These are phyloP conservation scores for Entomobrya proxima DNA, from an alignment of 2,888 invertebrate species.

Conservation along the genomic window DNA sequence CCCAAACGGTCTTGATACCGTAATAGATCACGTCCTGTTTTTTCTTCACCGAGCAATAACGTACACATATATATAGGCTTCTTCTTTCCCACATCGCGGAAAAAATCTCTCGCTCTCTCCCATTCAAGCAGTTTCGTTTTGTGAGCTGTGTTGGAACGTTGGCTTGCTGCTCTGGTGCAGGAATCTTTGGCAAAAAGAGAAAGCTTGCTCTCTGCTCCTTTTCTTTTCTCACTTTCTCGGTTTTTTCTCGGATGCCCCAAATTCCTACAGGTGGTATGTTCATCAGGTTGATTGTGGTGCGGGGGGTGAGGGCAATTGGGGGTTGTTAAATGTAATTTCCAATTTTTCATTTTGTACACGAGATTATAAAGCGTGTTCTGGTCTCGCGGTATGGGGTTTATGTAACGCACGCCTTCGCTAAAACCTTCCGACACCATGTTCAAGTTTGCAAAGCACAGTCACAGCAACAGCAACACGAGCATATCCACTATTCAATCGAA, in stretches of 20 bases:
- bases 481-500: constrained; percentile 21
- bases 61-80: neutral
- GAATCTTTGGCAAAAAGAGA: too few species aligned
- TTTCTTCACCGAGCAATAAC: neutral
- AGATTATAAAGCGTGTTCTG: too few species aligned
- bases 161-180: too few species aligned
- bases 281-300: constrained; percentile 72
- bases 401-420: too few species aligned
- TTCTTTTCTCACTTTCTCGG: neutral
- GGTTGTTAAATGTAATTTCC: neutral
- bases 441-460: constrained; percentile 68
- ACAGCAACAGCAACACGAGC: constrained; percentile 47
- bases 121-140: neutral
- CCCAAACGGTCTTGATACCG: neutral
- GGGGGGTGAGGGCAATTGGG: neutral
- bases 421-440: too few species aligned
- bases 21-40: neutral
- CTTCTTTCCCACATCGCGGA: neutral
- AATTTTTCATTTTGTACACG: too few species aligned
- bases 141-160: neutral
- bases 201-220: neutral
- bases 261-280: constrained; percentile 74
- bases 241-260: neutral
- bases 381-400: too few species aligned
- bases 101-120: neutral